phyloP scores from a whole-genome alignment of 2,113 vertebrate species.

The Patagioenas fasciata region DNA sequence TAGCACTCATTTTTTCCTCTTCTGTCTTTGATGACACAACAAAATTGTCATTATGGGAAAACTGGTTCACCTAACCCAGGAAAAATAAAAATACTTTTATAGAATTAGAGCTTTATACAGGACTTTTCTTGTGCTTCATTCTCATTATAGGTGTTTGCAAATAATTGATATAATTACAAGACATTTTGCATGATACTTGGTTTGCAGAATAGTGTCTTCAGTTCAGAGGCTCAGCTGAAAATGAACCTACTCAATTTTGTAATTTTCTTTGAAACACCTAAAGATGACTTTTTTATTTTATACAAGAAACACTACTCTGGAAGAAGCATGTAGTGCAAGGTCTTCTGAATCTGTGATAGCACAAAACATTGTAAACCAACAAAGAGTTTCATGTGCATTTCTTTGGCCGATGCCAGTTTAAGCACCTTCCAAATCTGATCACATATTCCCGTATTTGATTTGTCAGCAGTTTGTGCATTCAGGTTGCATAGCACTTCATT shows the following conservation, averaged over 20 bases:
- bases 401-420: not conserved
- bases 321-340: not conserved
- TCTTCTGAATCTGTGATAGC: not conserved
- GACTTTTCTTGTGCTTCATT: not conserved
- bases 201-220: not conserved
- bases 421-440: not conserved
- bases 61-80: not conserved
- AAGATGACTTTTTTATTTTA: not conserved
- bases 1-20: not conserved
- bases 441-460: accelerated
- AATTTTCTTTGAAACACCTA: not conserved
- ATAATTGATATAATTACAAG: not conserved
- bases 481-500: not conserved
- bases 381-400: not conserved
- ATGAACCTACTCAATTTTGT: not conserved
- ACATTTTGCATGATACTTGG: not conserved
- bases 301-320: not conserved
- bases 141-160: not conserved
- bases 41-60: not conserved
- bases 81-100: not conserved
- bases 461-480: not conserved
- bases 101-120: not conserved
- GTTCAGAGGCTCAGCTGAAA: not conserved
- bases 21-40: not conserved
- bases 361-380: not conserved